Conservation (phyloP, 1,140 invertebrate genomes). For the Danaus melanippus region DNA sequence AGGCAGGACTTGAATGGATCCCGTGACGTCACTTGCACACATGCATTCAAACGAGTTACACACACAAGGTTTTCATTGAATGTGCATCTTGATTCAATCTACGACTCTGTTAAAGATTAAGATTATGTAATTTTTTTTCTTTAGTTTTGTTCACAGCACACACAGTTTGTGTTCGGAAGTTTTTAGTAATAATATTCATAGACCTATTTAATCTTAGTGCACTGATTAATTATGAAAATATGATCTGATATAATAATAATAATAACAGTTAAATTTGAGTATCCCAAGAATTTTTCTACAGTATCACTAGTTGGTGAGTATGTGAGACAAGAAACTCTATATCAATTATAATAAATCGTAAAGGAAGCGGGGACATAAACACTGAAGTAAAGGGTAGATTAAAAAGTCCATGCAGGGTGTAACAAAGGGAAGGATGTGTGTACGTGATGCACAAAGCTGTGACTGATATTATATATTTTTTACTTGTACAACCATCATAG, state of each 20-base stretch:
- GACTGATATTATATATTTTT: constrained; percentile 44
- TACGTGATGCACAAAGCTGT: constrained; percentile 52
- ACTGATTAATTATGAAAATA: no score
- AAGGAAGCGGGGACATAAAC: constrained; percentile 1
- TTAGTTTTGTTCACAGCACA: no score
- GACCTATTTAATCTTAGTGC: no score
- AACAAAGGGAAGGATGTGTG: constrained; percentile 49
- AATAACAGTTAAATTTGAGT: no score
- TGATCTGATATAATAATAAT: no score
- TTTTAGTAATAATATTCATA: no score
- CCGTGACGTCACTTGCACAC: constrained; percentile 6
- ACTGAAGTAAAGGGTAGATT: neutral
- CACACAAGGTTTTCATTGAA: neutral
- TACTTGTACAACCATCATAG: constrained; percentile 10
- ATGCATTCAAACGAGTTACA: neutral
- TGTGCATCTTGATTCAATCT: constrained; percentile 9
- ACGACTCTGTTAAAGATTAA: no score
- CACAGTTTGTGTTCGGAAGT: no score
- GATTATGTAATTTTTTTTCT: no score
- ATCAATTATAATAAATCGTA: neutral
- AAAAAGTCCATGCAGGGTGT: neutral
- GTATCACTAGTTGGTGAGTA: no score
- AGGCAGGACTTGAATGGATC: constrained; percentile 6
- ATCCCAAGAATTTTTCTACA: no score
- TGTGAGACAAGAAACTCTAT: no score